Evolutionary conservation across 64 coral and sea anemone species (phyloP), one percentile per base, ranked within the genome.

Genomic region (Pocillopora damicornis): DNA sequence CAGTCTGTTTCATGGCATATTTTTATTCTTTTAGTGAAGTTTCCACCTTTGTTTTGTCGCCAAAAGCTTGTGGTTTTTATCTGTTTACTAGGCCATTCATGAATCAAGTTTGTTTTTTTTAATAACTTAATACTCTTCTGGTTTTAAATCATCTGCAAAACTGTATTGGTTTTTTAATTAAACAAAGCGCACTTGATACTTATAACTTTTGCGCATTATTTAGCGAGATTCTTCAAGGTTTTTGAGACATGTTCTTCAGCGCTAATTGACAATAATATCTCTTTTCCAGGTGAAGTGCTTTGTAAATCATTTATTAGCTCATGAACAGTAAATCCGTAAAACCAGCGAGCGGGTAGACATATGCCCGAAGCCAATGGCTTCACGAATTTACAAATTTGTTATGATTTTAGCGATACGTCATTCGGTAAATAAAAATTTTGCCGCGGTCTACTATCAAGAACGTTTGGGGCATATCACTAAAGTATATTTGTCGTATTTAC

Each of bases 301-400:
- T 71, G 36, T 85, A 56, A 85, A 85, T 68, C 34, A 85, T 85
- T 85, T 34, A 85, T 85, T 26, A 51, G 37, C 15, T 73, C 36
- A 71, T 73, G 65, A 57, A 58, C 65, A 42, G 61, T 73, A 73
- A 85, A 72, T 85, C 36, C 65, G 72, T 26, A 34, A 85, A 85
- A 67, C 81, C 63, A 85, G 72, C 64, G 18, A 20, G 72, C 81
- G 69, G 81, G 81, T 85, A 85, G 64, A 85, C 45, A 57, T 15
- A 66, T 22, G 61, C 14, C 81, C 64, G 68, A 85, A 85, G 81
- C 81, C 81, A 85, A 85, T 85, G 17, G 42, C 36, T 73, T 72
- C n/a, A 35, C 81, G 81, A 73, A 85, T 66, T 77, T 56, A 13
- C 18, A 11, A 12, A 37, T 72, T 85, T 85, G 65, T 85, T 85